These are phyloP conservation scores for Synergus japonicus DNA, from an alignment of 2,888 invertebrate genomes.

Conservation along the genomic window DNA sequence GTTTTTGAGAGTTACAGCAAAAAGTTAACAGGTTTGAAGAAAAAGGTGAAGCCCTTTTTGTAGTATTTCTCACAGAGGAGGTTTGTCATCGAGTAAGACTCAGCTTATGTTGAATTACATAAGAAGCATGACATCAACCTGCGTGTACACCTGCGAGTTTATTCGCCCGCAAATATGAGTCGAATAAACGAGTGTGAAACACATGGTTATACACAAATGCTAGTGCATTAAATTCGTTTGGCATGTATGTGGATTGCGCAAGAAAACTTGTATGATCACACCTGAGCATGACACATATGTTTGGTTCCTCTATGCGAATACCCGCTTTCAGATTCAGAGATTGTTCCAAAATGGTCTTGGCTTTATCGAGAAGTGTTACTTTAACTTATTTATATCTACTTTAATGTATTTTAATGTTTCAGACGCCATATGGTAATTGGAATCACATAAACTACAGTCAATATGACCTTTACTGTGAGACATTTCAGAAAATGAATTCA, in stretches of 20 bases:
- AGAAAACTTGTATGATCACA: conserved; percentile 22
- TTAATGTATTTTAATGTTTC: background rate
- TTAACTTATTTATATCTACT: background rate
- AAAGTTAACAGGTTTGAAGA: background rate
- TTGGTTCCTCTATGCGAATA: background rate
- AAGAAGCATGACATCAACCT: conserved; percentile 38
- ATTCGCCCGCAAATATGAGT: conserved; percentile 18
- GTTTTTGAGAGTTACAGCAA: conserved; percentile 15
- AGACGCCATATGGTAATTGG: background rate
- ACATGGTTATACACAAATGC: background rate
- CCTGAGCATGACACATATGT: conserved; percentile 19
- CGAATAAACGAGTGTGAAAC: conserved; percentile 23
- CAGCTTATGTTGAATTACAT: conserved; percentile 30
- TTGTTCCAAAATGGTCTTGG: background rate
- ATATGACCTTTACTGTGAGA: background rate
- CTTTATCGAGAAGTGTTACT: background rate
- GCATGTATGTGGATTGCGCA: conserved; percentile 3
- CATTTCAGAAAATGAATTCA: background rate
- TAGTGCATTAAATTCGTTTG: background rate
- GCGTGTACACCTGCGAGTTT: conserved; percentile 16
- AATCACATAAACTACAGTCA: conserved; percentile 1
- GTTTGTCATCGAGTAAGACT: background rate
- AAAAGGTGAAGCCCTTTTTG: conserved; percentile 11
- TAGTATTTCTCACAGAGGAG: conserved; percentile 1
- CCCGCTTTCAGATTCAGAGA: background rate